Base-by-base conservation (phyloP, 1,140 invertebrate genomes). In the Muscidifurax raptorellus region DNA sequence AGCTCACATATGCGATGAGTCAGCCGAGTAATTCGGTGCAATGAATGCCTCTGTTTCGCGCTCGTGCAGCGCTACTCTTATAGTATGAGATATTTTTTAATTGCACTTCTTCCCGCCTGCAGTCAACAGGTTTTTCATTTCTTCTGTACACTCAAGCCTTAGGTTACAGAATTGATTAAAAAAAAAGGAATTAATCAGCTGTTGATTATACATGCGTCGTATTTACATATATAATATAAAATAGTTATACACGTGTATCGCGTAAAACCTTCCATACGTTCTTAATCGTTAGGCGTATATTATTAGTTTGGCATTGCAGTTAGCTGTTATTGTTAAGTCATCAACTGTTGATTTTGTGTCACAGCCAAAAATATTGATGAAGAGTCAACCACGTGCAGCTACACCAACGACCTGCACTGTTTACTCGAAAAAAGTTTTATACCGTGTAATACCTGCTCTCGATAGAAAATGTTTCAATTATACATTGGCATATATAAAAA, bases 21-120 rank as follows among this genome's bases (percentile, higher is more conserved):
- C 40, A 80, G 64, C 25, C 66, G 15, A 71, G 66, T 71, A 80
- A 80, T 80, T 80, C 40, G 66, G 66, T 71, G 78, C 66, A 80
- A 80, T 71, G 78, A 80, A 47, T 40, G 66, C 47, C 66, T 80
- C 64, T 79, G 2, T 67, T 40, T 79, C n/a, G 10, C 25, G 10
- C 25, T 76, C 22, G 32, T n/a, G 32, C 18, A n/a, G 32, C 32
- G 18, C 32, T 74, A 10, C 15, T 0, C 7, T 10, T 40, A 0
- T 9, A 40, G 28, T n/a, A n/a, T 10, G 28, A 30, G 12, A 69
- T 69, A 27, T 74, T 74, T 74, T 74, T 74, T 40, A 74, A 74
- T 74, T n/a, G 30, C 2, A 22, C 32, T 74, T 30, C 40, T 40
- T 74, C 30, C 7, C 18, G 64, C 25, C 25, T 52, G 22, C 0